Percentiles rank a stretch among this genome's conserved stretches.
phyloP scores from a whole-genome alignment of 2,888 invertebrate genomes.

The Phyto melanocephala region DNA sequence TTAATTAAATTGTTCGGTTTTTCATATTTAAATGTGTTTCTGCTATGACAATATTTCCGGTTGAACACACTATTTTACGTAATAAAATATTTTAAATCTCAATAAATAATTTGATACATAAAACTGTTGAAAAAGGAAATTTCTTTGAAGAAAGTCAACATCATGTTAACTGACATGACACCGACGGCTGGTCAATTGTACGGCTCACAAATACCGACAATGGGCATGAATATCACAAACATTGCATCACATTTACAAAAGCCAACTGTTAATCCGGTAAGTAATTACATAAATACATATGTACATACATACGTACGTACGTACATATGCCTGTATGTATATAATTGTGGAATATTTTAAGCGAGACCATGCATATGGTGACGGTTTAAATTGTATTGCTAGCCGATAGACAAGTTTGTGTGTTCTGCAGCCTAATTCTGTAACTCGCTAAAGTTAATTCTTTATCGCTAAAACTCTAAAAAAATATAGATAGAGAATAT shows the following conservation, averaged over 20 bases:
- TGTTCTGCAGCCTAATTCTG: too few species aligned
- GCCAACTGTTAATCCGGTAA: conserved; percentile 79
- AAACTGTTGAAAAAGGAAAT: conserved; percentile 10
- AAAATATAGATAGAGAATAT: too few species aligned
- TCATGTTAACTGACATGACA: conserved; percentile 82
- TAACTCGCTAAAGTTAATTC: too few species aligned
- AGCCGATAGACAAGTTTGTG: too few species aligned
- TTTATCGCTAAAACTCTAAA: too few species aligned
- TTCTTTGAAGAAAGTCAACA: conserved; percentile 21
- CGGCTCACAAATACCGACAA: conserved; percentile 82
- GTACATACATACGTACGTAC: too few species aligned
- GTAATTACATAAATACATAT: conserved; percentile 59
- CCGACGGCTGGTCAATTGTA: conserved; percentile 82
- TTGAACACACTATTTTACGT: neutral
- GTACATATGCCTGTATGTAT: too few species aligned
- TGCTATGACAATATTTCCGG: conserved; percentile 36
- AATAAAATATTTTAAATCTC: neutral
- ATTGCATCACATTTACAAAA: conserved; percentile 79
- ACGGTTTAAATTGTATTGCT: too few species aligned
- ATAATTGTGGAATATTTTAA: too few species aligned
- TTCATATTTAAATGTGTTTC: neutral
- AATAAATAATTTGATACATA: neutral
- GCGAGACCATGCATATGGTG: too few species aligned
- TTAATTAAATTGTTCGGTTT: neutral
- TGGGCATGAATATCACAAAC: conserved; percentile 81